These are phyloP conservation scores for Anoplophora glabripennis DNA, from an alignment of 1,140 invertebrate species.

Conservation along the genomic window DNA sequence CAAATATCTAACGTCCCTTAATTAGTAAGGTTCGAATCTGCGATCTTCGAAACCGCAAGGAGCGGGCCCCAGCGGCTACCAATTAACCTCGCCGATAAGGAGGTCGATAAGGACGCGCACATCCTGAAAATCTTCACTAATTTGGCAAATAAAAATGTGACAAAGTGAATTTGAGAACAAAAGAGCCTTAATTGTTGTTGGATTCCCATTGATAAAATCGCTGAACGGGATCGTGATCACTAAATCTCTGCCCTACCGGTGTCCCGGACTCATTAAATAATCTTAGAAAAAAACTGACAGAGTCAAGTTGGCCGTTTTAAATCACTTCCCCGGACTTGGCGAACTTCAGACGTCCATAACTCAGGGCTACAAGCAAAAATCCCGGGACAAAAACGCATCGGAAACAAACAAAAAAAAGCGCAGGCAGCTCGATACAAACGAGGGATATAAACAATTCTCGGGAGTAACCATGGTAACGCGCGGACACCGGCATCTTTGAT, in stretches of 20 bases:
- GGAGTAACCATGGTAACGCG: slow-evolving; percentile 39
- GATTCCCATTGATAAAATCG: slow-evolving; percentile 23
- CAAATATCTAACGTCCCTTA: too few relatives aligned
- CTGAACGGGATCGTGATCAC: slow-evolving; percentile 25
- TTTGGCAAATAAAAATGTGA: slow-evolving; percentile 14
- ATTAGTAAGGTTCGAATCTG: too few relatives aligned
- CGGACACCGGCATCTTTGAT: slow-evolving; percentile 25
- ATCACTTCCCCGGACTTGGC: slow-evolving; percentile 36
- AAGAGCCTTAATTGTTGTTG: slow-evolving; percentile 16
- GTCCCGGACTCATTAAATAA: slow-evolving; percentile 33
- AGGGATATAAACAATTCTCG: slow-evolving; percentile 35
- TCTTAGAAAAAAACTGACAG: slow-evolving; percentile 32
- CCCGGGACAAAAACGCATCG: slow-evolving; percentile 21
- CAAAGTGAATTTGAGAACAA: slow-evolving; percentile 6
- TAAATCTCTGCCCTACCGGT: slow-evolving; percentile 26
- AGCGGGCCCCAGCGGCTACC: too few relatives aligned
- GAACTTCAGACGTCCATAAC: slow-evolving; percentile 38
- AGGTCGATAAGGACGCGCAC: too few relatives aligned
- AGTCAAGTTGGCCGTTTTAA: slow-evolving; percentile 33
- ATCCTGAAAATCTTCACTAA: slow-evolving; percentile 6
- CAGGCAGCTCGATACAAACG: slow-evolving; percentile 32
- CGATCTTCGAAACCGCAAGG: too few relatives aligned
- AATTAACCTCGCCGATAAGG: too few relatives aligned
- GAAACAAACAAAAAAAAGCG: slow-evolving; percentile 20
- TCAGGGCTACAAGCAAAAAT: slow-evolving; percentile 40